phyloP scores from a whole-genome alignment of 2,113 vertebrate genomes.

The Festucalex cinctus region DNA sequence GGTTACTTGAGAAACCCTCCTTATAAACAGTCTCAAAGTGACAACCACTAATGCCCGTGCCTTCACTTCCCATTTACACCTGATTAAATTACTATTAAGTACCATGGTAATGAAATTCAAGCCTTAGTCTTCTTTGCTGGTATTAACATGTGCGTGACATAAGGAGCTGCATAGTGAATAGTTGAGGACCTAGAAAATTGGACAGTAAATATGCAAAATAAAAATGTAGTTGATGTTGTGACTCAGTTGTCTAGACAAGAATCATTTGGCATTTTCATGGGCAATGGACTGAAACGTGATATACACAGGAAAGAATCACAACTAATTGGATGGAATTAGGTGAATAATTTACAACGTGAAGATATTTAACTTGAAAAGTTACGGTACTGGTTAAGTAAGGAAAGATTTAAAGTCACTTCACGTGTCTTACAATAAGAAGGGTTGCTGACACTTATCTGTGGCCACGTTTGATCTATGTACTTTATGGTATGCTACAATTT shows the following conservation, averaged over 20 bases:
- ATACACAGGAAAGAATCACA: background rate
- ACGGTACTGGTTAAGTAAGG: background rate
- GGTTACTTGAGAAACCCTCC: background rate
- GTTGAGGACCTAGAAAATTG: constrained; percentile 31
- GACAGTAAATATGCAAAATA: constrained; percentile 39
- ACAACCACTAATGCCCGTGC: constrained; percentile 23
- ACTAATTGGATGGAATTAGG: background rate
- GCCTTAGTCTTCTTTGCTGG: constrained; percentile 49
- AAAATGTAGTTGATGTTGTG: constrained; percentile 4
- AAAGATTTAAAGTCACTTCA: background rate
- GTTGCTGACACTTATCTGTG: background rate
- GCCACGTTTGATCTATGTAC: background rate
- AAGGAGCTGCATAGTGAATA: constrained; percentile 6
- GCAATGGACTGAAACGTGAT: background rate
- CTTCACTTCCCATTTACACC: constrained; percentile 37
- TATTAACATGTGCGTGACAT: constrained; percentile 55
- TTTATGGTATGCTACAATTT: background rate
- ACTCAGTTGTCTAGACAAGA: constrained; percentile 17
- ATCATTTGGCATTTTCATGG: constrained; percentile 19
- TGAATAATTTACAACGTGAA: background rate
- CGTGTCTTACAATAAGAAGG: background rate
- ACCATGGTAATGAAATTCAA: constrained; percentile 36
- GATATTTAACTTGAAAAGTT: no score
- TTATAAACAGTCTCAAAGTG: constrained; percentile 5
- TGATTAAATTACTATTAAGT: constrained; percentile 48